Conservation (phyloP, 2,113 vertebrate genomes). For the Psettodes erumei region DNA sequence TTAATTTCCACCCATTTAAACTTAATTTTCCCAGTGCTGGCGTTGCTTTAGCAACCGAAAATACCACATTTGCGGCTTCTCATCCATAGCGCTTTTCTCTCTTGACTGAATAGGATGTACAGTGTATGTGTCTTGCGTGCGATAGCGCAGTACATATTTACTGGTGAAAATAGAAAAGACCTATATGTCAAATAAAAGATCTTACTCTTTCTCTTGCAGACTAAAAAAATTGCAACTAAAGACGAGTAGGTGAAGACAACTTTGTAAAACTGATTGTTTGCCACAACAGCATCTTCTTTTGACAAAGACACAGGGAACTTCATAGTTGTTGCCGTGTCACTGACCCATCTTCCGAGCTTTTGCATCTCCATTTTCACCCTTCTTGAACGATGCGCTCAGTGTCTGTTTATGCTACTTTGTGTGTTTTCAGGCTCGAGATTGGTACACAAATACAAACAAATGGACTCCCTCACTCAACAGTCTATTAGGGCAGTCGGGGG, state of each 20-base stretch:
- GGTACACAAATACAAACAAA: slow-evolving; percentile 82
- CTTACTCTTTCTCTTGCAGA: not conserved
- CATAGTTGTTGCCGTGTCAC: slow-evolving; percentile 40
- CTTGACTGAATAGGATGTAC: slow-evolving; percentile 9
- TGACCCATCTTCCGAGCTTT: slow-evolving; percentile 46
- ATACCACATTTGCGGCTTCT: not conserved
- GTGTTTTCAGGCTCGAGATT: slow-evolving; percentile 75
- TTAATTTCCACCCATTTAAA: slow-evolving; percentile 32
- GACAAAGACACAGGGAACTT: slow-evolving; percentile 24
- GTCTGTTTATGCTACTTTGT: slow-evolving; percentile 71
- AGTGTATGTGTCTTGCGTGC: slow-evolving; percentile 1
- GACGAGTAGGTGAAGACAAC: not conserved
- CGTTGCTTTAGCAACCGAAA: slow-evolving; percentile 36
- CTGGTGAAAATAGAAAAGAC: slow-evolving; percentile 1
- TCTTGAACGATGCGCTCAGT: slow-evolving; percentile 59
- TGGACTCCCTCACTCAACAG: slow-evolving; percentile 79
- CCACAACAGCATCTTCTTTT: slow-evolving; percentile 9
- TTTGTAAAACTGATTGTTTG: not conserved
- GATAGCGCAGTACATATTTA: slow-evolving; percentile 1
- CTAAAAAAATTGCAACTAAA: not conserved
- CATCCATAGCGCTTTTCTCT: not conserved
- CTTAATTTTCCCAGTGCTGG: slow-evolving; percentile 16
- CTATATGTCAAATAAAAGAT: no score
- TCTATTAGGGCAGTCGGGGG: slow-evolving; percentile 82
- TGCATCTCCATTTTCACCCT: slow-evolving; percentile 74